phyloP scores from a whole-genome alignment of 2,888 invertebrate genomes.

The Metopia argyrocephala region DNA sequence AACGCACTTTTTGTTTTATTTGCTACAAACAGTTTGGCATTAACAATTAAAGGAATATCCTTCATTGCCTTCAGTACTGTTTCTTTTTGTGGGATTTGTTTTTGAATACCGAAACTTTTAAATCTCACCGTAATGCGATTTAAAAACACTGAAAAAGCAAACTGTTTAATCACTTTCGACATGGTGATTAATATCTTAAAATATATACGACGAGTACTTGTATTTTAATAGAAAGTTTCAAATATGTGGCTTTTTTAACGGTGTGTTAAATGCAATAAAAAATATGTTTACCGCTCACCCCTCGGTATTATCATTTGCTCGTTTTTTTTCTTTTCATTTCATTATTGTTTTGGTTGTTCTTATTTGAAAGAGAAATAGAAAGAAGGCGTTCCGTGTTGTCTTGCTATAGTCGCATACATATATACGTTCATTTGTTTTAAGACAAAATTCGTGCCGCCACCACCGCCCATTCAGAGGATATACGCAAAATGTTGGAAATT shows the following conservation, averaged over 20 bases:
- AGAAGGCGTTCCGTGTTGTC: conserved; percentile 59
- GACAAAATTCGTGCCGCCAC: conserved; percentile 51
- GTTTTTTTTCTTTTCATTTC: background rate
- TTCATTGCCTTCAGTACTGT: background rate
- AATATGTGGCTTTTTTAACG: conserved; percentile 48
- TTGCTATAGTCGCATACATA: conserved; percentile 40
- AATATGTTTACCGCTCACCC: conserved; percentile 57
- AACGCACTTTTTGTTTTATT: background rate
- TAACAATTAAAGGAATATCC: conserved; percentile 41
- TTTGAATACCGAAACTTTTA: conserved; percentile 26
- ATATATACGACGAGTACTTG: conserved; percentile 60
- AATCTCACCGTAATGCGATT: conserved; percentile 33
- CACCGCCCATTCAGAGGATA: conserved; percentile 73
- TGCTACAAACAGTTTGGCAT: conserved; percentile 34
- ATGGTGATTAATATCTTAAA: conserved; percentile 78
- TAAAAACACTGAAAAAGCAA: conserved; percentile 18
- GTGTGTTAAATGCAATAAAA: conserved; percentile 58
- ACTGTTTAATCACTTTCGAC: conserved; percentile 78
- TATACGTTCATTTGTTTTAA: conserved; percentile 33
- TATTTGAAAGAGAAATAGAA: conserved; percentile 57
- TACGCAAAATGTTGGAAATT: conserved; percentile 70
- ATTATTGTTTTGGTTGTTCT: background rate
- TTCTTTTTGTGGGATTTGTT: background rate
- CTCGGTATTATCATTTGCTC: conserved; percentile 25
- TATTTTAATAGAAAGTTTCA: conserved; percentile 9